Conservation (phyloP, 2,888 invertebrate genomes). For the Girardia tigrina region DNA sequence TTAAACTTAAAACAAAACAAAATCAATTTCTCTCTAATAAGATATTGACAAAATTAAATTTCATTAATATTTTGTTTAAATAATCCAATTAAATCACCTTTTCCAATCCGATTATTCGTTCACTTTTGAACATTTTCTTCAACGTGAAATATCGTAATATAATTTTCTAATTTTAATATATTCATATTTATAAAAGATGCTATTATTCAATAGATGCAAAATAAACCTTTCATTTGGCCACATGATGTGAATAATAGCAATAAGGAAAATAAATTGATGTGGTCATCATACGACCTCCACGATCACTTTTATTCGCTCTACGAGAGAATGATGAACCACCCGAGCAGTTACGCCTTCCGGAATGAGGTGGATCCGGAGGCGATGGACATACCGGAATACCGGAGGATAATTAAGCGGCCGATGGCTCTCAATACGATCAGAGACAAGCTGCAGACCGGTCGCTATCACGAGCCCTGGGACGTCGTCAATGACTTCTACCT, state of each 20-base stretch:
- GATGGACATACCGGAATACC: background rate
- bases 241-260: background rate
- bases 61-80: background rate
- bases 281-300: background rate
- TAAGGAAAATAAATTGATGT: background rate
- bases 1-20: too few relatives aligned
- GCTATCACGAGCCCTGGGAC: background rate
- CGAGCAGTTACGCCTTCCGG: background rate
- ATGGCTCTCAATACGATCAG: background rate
- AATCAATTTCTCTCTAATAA: too few relatives aligned
- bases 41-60: too few relatives aligned
- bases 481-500: background rate
- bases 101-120: too few relatives aligned
- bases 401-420: background rate
- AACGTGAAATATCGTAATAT: background rate
- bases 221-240: background rate
- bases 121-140: background rate
- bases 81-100: background rate
- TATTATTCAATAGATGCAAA: background rate
- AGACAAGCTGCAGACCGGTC: background rate
- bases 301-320: background rate
- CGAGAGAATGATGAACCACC: background rate
- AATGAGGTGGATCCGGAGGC: background rate
- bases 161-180: background rate
- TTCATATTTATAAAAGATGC: background rate